phyloP scores from a whole-genome alignment of 2,113 vertebrate species.

The Neofelis nebulosa region DNA sequence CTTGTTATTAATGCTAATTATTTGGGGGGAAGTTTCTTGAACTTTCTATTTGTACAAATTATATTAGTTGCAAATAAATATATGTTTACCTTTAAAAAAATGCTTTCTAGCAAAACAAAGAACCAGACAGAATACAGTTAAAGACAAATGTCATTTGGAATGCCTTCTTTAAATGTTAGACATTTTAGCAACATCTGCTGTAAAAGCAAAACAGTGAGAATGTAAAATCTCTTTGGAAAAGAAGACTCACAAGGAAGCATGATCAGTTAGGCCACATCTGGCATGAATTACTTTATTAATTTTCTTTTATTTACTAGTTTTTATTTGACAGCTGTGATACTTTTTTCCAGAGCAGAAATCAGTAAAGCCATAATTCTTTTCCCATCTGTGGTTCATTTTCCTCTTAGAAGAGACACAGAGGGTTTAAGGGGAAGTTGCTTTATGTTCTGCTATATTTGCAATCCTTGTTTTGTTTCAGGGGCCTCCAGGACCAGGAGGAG shows the following conservation, averaged over 20 bases:
- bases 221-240: conserved; percentile 17
- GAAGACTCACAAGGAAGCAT: not conserved
- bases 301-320: conserved; percentile 64
- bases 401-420: not conserved
- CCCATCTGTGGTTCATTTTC: conserved; percentile 66
- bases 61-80: conserved; percentile 10
- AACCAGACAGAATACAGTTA: not conserved
- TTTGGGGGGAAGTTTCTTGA: conserved; percentile 5
- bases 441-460: not conserved
- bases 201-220: not conserved
- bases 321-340: conserved; percentile 48
- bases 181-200: conserved; percentile 39
- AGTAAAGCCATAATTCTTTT: not conserved
- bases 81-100: not conserved
- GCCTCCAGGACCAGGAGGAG: conserved; percentile 66
- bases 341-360: conserved; percentile 58
- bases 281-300: conserved; percentile 53
- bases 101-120: not conserved
- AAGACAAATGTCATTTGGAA: conserved; percentile 2
- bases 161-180: not conserved
- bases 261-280: conserved; percentile 57
- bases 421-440: not conserved
- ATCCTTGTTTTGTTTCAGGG: conserved; percentile 75
- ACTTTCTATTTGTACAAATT: not conserved
- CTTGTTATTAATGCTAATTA: not conserved